A percentile compares a stretch with the other conserved stretches of the same genome.
These are phyloP conservation scores for Cossypha caffra DNA, from an alignment of 2,797 vertebrate genomes.

Conservation along the genomic window DNA sequence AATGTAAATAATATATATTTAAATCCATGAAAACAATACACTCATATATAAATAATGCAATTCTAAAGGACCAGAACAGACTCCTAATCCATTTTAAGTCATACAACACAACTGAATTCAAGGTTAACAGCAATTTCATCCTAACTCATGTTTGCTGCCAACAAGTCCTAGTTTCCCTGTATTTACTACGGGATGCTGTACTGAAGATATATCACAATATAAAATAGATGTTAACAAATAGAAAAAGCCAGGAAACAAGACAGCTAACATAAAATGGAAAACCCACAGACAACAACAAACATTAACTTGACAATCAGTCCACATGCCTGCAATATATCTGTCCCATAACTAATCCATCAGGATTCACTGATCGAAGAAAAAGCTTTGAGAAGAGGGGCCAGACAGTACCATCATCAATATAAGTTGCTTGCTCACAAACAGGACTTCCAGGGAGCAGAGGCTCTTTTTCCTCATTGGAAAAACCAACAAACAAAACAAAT, in stretches of 20 bases:
- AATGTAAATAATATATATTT: not conserved
- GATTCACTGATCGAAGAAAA: not conserved
- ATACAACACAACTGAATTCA: not conserved
- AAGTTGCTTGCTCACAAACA: not conserved
- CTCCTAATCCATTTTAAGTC: not conserved
- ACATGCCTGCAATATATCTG: not conserved
- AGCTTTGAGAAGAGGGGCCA: not conserved
- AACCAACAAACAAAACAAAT: not conserved
- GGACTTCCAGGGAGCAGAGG: not conserved
- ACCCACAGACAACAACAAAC: not conserved
- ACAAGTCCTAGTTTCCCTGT: not conserved
- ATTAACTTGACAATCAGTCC: not conserved
- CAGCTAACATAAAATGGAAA: not conserved
- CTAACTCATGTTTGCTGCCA: not conserved
- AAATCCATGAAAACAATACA: not conserved
- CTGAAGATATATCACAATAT: not conserved
- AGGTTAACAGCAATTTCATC: not conserved
- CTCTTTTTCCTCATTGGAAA: not conserved
- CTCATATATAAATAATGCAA: not conserved
- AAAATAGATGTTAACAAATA: not conserved
- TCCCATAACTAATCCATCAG: not conserved
- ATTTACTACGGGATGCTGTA: not conserved
- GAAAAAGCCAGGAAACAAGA: not conserved
- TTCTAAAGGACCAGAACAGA: not conserved
- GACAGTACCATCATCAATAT: fast-evolving